These are phyloP conservation scores for Petrolisthes manimaculis DNA, from an alignment of 2,888 invertebrate species.

Conservation along the genomic window DNA sequence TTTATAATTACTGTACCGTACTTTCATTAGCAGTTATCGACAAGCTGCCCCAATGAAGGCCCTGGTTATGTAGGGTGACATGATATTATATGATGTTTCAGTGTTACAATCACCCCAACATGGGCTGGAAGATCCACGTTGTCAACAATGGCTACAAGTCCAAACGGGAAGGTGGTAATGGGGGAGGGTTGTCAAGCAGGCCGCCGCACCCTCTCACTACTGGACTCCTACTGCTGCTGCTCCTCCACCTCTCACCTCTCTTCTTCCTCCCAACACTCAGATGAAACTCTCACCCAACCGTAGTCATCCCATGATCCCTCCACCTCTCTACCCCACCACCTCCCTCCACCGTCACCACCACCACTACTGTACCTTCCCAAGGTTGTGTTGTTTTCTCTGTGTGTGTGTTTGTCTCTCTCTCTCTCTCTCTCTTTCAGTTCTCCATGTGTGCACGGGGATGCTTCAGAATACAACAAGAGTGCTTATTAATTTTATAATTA, in stretches of 20 bases:
- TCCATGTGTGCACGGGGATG: too few species aligned
- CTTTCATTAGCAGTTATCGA: too few species aligned
- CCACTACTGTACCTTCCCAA: not conserved
- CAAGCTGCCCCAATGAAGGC: not conserved
- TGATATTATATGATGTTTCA: constrained; percentile 69
- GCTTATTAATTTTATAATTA: too few species aligned
- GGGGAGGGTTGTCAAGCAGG: not conserved
- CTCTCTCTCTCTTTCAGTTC: too few species aligned
- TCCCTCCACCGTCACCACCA: not conserved
- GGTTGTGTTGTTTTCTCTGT: not conserved
- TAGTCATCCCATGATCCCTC: constrained; percentile 11
- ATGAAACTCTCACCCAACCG: constrained; percentile 38
- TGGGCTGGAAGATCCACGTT: constrained; percentile 94
- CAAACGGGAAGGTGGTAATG: constrained; percentile 38
- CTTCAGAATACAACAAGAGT: too few species aligned
- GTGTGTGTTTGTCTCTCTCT: not conserved
- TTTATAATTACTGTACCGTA: too few species aligned
- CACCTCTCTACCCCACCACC: not conserved
- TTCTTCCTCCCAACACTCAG: constrained; percentile 24
- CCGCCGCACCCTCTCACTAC: not conserved
- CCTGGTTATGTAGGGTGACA: not conserved
- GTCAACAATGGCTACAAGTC: constrained; percentile 75
- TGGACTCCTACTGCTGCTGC: constrained; percentile 23
- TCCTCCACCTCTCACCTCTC: constrained; percentile 12
- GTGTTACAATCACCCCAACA: constrained; percentile 92